Evolutionary conservation across 2,113 vertebrate genomes (phyloP).

Genomic region (Capreolus pygargus): DNA sequence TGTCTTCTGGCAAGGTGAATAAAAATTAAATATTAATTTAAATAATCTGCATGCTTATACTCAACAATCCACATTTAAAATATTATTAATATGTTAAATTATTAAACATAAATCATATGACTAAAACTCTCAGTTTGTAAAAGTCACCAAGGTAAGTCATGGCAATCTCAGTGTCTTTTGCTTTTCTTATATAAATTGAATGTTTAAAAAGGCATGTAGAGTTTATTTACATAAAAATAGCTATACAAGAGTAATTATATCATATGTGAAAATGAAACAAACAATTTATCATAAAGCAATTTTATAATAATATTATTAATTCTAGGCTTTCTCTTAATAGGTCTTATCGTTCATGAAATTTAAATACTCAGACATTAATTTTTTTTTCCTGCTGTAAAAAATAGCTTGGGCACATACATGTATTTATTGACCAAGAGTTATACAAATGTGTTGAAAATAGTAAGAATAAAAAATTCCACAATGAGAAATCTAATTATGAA

Average conservation of each 20-base stretch:
- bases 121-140: conserved; percentile 72
- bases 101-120: conserved; percentile 79
- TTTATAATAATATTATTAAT: not conserved
- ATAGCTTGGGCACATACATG: not conserved
- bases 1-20: conserved; percentile 80
- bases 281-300: not conserved
- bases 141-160: conserved; percentile 71
- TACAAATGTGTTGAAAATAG: conserved; percentile 27
- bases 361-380: not conserved
- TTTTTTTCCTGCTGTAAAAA: not conserved
- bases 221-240: conserved; percentile 46
- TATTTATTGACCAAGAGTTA: not conserved
- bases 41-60: conserved; percentile 79
- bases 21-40: conserved; percentile 84
- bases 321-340: not conserved
- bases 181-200: conserved; percentile 64
- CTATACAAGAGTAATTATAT: conserved; percentile 13
- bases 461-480: conserved; percentile 66
- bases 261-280: not conserved
- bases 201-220: conserved; percentile 41
- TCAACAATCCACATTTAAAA: conserved; percentile 81
- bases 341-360: not conserved
- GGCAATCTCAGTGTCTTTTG: conserved; percentile 38
- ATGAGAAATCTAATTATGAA: conserved; percentile 60
- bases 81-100: conserved; percentile 82